These are phyloP conservation scores for Cercopithecus neglectus DNA, from an alignment of 2,797 vertebrate species.

Conservation along the genomic window DNA sequence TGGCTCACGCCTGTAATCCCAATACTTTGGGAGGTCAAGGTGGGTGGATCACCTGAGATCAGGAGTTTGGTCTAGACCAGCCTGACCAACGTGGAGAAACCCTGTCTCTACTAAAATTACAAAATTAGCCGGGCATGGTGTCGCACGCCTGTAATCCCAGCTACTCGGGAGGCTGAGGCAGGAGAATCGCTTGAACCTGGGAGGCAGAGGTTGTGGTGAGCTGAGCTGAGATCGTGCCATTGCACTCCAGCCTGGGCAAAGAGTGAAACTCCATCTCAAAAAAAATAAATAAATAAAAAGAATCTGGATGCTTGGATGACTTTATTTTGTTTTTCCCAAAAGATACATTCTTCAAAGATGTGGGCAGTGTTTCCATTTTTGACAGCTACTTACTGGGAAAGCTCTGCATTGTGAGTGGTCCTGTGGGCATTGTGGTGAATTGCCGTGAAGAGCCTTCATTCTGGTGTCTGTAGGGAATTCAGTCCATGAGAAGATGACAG, in stretches of 20 bases:
- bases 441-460: constrained; percentile 90
- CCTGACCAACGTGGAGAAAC: not conserved
- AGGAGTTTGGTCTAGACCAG: not conserved
- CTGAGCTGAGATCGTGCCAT: not conserved
- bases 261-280: not conserved
- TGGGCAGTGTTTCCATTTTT: constrained; percentile 92
- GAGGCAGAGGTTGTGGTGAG: not conserved
- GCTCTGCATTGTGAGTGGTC: constrained; percentile 88
- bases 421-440: constrained; percentile 89
- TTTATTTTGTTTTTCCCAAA: constrained; percentile 87
- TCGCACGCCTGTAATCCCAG: not conserved
- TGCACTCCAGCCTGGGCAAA: not conserved
- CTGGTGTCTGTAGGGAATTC: constrained; percentile 92
- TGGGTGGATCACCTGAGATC: not conserved
- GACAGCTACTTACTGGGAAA: constrained; percentile 94
- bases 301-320: constrained; percentile 92
- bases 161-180: not conserved
- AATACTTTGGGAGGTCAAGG: not conserved
- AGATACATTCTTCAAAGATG: constrained; percentile 91
- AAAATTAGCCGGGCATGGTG: accelerated
- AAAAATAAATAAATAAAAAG: constrained; percentile 74
- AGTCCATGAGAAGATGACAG: constrained; percentile 91
- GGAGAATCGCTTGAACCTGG: not conserved
- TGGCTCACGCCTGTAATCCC: not conserved
- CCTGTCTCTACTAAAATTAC: not conserved